Conservation (phyloP, 2,113 vertebrate species). For the Anolis carolinensis region DNA sequence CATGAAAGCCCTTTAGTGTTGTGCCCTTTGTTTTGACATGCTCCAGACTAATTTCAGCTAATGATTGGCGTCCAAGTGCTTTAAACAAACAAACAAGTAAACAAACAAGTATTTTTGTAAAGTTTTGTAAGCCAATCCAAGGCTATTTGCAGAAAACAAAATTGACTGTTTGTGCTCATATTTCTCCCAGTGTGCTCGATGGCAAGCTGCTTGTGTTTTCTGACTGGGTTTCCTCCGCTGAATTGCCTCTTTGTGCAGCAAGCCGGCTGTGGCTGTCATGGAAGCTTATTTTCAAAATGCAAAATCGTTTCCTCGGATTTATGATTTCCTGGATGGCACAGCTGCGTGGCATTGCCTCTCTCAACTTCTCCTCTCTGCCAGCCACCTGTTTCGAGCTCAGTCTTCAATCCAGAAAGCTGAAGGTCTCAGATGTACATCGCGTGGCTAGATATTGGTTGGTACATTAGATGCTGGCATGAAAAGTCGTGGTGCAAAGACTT, state of each 20-base stretch:
- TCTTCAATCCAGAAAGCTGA: neutral
- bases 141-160: neutral
- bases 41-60: neutral
- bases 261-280: neutral
- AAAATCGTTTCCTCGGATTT: neutral
- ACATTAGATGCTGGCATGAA: too few species aligned
- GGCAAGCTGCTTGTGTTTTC: neutral
- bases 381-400: neutral
- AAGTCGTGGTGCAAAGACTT: too few species aligned
- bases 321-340: rapidly evolving
- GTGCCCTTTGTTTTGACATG: neutral
- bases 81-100: too few species aligned
- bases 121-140: neutral
- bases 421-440: neutral
- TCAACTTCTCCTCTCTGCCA: neutral
- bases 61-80: too few species aligned
- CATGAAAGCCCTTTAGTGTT: neutral
- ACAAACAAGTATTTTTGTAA: too few species aligned
- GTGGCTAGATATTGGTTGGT: too few species aligned
- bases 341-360: neutral
- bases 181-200: neutral
- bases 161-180: neutral
- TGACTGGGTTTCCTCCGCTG: neutral
- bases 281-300: neutral
- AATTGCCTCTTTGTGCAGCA: neutral